These are phyloP conservation scores for Lucinisca nassula DNA, from an alignment of 2,888 invertebrate genomes.

Conservation along the genomic window DNA sequence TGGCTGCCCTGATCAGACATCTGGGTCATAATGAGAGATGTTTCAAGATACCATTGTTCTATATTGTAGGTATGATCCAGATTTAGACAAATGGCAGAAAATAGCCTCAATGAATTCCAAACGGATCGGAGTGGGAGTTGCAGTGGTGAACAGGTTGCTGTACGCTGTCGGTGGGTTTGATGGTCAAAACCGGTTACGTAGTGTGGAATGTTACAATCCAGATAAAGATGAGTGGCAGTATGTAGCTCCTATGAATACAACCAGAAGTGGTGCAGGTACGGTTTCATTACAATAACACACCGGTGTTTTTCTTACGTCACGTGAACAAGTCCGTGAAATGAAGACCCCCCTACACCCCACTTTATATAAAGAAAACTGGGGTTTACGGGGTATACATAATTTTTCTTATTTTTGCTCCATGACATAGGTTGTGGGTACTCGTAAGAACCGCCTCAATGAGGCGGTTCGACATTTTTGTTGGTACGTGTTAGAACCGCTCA, in stretches of 20 bases:
- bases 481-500: too few relatives aligned
- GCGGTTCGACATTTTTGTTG: too few relatives aligned
- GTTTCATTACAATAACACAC: background rate
- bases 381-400: too few relatives aligned
- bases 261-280: constrained; percentile 95
- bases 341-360: too few relatives aligned
- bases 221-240: constrained; percentile 96
- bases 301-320: background rate
- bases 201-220: constrained; percentile 97
- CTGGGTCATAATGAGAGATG: too few relatives aligned
- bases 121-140: constrained; percentile 93
- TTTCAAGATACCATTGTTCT: too few relatives aligned
- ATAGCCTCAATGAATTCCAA: constrained; percentile 89
- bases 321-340: too few relatives aligned
- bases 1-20: too few relatives aligned
- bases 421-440: too few relatives aligned
- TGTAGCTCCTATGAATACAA: constrained; percentile 93
- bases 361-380: too few relatives aligned
- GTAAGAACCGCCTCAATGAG: too few relatives aligned
- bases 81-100: constrained; percentile 93
- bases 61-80: constrained; percentile 94
- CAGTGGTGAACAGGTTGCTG: constrained; percentile 90
- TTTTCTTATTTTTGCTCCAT: too few relatives aligned
- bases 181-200: constrained; percentile 93
- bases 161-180: constrained; percentile 96